Evolutionary conservation across 2,888 invertebrate species (phyloP), one percentile per base, ranked within the genome.

Genomic region (Drosophila rubida): DNA sequence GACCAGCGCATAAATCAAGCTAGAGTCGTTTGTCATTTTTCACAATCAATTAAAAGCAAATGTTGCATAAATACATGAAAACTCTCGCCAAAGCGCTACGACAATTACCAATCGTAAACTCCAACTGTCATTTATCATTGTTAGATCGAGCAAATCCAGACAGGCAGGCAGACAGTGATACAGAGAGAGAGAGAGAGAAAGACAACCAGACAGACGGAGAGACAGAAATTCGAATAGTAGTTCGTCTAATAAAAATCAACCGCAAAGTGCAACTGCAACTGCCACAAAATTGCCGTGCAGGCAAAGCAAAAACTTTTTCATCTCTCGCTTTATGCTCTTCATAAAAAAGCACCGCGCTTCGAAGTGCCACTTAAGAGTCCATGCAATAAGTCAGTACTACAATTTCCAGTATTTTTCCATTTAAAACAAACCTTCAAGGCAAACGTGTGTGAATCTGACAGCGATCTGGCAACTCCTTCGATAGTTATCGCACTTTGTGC

Each of bases 11-110:
- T 88, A 80, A 78, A 84, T 88, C 70, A 85, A 60, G 46, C 55
- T 27, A 68, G 67, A 62, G 77, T 82, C 82, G 69, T 82, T 83
- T 86, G 87, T 83, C 79, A 86, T 88, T 74, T 72, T 77, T 70
- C 78, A 88, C 88, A 88, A 84, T 88, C 84, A 88, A 84, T 84
- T 88, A 88, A 87, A 87, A 71, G 44, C 88, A 84, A 84, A 84
- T 84, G 84, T 81, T 87, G 85, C 84, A 80, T 87, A 84, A 87
- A 88, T 87, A 87, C 81, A 84, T 66, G 72, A 78, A 76, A 77
- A 69, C 55, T 80, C 73, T 77, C 71, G 23, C 57, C 51, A 69
- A 64, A 69, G 55, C 45, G 14, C 27, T 23, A 51, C 14, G 70
- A 58, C 71, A 73, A 60, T 76, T 76, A 59, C 72, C 59, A 71